Conservation (phyloP, 2,113 vertebrate genomes). For the Ictalurus punctatus region DNA sequence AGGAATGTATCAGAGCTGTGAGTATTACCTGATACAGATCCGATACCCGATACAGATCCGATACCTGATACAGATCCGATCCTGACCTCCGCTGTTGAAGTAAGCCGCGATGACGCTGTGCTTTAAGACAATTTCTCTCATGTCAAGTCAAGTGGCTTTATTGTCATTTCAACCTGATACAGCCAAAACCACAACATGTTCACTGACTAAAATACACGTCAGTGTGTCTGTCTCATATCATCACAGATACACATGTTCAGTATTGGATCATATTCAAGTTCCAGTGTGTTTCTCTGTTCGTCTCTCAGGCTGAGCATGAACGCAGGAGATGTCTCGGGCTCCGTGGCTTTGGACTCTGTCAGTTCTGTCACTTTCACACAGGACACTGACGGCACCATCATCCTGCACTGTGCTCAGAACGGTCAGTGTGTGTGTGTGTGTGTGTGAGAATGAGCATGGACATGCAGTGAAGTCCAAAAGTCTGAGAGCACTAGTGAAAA, state of each 20-base stretch:
- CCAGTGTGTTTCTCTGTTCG: background rate
- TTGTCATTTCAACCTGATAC: no score
- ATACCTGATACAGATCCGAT: background rate
- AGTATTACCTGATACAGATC: background rate
- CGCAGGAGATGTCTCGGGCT: slow-evolving; percentile 84
- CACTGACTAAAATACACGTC: background rate
- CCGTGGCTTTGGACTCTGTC: slow-evolving; percentile 82
- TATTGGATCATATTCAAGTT: background rate
- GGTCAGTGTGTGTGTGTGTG: slow-evolving; percentile 67
- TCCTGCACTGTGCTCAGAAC: slow-evolving; percentile 88
- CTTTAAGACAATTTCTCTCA: background rate
- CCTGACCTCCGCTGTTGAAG: background rate
- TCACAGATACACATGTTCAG: background rate
- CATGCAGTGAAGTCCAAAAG: background rate
- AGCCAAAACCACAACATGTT: background rate
- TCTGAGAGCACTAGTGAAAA: background rate
- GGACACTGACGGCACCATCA: slow-evolving; percentile 90
- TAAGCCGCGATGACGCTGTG: background rate
- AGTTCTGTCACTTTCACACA: slow-evolving; percentile 90
- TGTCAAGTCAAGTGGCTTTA: no score
- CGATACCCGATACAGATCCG: background rate
- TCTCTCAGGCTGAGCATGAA: slow-evolving; percentile 80
- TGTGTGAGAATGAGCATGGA: background rate
- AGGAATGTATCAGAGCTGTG: background rate
- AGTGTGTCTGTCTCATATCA: background rate